Evolutionary conservation across 2,888 invertebrate species (phyloP), one percentile per base, ranked within the genome.

Genomic region (Pemphredon lugubris): DNA sequence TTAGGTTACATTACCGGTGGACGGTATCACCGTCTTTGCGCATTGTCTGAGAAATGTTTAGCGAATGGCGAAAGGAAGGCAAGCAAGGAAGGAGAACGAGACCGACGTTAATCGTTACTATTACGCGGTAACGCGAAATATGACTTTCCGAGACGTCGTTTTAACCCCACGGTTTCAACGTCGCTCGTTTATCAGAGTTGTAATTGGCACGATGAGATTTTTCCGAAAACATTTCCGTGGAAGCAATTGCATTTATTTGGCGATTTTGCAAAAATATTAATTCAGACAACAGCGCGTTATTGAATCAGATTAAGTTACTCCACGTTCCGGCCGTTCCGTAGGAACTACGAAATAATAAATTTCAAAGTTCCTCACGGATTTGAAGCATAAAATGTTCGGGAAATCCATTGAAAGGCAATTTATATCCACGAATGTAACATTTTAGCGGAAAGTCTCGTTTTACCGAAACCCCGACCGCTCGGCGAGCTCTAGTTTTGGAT

Each of bases 1-100:
- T 79, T 78, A 79, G 66, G 65, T 70, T 75, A 74, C 69, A 72
- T 68, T 71, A 64, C 42, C 50, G 40, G 20, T 26, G 59, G 53
- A 51, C 53, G 18, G 34, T 42, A 50, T 13, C 26, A 9, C 6
- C 45, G 45, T 54, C 59, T 63, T 70, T 51, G 44, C 61, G 30
- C 39, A 53, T 16, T 50, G 57, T 51, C 47, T 9, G 14, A 3
- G 1, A 18, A 26, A 20, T 16, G 23, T 23, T 44, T 53, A 57
- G 68, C 34, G 61, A 59, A 51, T 42, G 42, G 53, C 23, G 13
- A 18, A 26, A 11, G 30, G 51, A 16, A 23, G 30, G 26, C 7
- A 7, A 7, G 26, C 3, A 7, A 7, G 26, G 26, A 26, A 7
- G 26, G 26, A 7, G 26, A 7, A 26, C 26, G 26, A 26, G 26